Percentiles rank a stretch among this genome's conserved stretches.
Evolutionary conservation across 2,888 invertebrate species (phyloP).

Genomic region (Melanchra persicariae): DNA sequence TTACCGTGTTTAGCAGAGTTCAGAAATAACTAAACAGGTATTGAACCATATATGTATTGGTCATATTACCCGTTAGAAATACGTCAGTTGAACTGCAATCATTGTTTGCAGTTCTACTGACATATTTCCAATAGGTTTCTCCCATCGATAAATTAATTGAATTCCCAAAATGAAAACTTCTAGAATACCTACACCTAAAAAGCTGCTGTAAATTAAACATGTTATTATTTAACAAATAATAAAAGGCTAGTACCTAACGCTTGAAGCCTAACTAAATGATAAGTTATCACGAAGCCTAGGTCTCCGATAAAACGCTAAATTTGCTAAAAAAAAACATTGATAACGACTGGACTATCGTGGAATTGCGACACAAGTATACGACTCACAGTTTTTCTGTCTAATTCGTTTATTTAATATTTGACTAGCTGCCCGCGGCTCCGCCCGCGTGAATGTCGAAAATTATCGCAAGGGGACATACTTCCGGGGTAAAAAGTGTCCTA

Average conservation of each 20-base stretch:
- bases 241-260: constrained; percentile 54
- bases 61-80: no score
- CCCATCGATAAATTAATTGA: not conserved
- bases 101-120: not conserved
- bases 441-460: no score
- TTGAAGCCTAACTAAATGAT: constrained; percentile 83
- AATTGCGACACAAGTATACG: constrained; percentile 58
- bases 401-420: constrained; percentile 48
- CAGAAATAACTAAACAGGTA: not conserved
- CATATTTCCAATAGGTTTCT: not conserved
- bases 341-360: constrained; percentile 79
- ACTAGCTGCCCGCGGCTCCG: no score
- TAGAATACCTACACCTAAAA: constrained; percentile 2
- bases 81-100: no score
- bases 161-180: not conserved
- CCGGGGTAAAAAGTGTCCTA: no score
- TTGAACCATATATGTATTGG: no score
- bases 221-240: constrained; percentile 58
- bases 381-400: constrained; percentile 50
- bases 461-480: no score
- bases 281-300: constrained; percentile 87
- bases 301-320: constrained; percentile 88
- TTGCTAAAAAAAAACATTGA: constrained; percentile 82
- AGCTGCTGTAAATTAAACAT: constrained; percentile 37
- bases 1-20: not conserved